phyloP scores from a whole-genome alignment of 2,113 vertebrate genomes.

The Oreochromis niloticus region DNA sequence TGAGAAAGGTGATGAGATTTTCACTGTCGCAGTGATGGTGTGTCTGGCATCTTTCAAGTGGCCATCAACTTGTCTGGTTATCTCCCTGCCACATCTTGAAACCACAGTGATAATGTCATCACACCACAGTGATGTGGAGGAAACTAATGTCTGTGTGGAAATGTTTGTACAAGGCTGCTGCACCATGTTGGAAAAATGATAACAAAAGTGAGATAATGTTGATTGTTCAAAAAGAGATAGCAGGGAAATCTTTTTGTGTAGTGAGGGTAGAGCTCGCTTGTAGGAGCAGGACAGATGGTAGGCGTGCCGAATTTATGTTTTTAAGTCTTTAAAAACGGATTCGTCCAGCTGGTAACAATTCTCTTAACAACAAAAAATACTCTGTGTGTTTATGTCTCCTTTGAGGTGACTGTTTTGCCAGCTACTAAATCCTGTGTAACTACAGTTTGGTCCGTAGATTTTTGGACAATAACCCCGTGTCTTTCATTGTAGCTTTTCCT shows the following conservation, averaged over 20 bases:
- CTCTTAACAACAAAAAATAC: background rate
- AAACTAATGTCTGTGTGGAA: background rate
- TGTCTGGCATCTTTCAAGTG: background rate
- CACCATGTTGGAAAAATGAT: background rate
- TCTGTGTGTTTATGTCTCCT: background rate
- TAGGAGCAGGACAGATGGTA: background rate
- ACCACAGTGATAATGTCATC: background rate
- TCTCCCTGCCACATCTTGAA: background rate
- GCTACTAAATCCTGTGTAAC: background rate
- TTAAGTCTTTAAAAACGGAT: background rate
- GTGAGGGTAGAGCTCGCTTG: background rate
- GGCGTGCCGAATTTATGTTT: background rate
- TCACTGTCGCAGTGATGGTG: background rate
- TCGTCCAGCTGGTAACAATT: background rate
- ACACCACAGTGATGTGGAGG: background rate
- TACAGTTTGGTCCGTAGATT: background rate
- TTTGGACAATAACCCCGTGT: background rate
- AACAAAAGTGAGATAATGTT: background rate
- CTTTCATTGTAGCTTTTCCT: background rate
- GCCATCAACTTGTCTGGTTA: background rate
- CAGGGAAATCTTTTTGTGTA: background rate
- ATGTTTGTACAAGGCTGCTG: background rate
- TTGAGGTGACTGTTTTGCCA: background rate
- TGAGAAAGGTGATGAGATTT: background rate
- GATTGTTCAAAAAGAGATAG: background rate